Conservation (phyloP, 2,113 vertebrate genomes). For the Agapornis roseicollis region DNA sequence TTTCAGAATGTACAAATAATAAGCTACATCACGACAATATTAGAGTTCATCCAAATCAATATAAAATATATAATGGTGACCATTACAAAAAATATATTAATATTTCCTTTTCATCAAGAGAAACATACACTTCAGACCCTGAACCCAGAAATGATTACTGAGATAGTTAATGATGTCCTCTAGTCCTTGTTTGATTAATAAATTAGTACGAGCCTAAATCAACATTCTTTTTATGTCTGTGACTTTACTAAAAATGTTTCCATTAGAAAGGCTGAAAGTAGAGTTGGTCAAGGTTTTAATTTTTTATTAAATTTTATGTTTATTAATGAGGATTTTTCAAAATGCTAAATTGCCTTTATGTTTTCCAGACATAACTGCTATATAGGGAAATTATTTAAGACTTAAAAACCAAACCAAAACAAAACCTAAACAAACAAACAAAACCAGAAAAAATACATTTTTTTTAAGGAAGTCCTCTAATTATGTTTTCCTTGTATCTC, state of each 20-base stretch:
- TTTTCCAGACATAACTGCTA: neutral
- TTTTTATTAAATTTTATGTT: too few species aligned
- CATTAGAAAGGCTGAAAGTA: neutral
- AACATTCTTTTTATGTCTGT: neutral
- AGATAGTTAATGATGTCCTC: neutral
- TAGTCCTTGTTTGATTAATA: neutral
- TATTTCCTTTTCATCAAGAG: neutral
- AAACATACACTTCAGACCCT: neutral
- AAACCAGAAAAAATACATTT: neutral
- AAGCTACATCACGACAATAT: neutral
- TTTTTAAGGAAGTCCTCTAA: neutral
- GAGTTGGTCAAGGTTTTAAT: neutral
- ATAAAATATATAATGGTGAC: neutral
- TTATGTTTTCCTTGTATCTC: neutral
- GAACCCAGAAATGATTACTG: neutral
- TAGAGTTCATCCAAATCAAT: neutral
- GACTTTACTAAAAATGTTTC: neutral
- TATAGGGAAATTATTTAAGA: neutral
- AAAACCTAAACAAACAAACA: neutral
- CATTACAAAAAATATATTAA: neutral
- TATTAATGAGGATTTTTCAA: neutral
- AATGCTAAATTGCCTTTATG: neutral
- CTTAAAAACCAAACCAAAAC: too few species aligned
- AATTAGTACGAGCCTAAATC: neutral
- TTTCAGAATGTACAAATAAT: neutral